phyloP scores from a whole-genome alignment of 2,113 vertebrate genomes.

The Protobothrops mucrosquamatus region DNA sequence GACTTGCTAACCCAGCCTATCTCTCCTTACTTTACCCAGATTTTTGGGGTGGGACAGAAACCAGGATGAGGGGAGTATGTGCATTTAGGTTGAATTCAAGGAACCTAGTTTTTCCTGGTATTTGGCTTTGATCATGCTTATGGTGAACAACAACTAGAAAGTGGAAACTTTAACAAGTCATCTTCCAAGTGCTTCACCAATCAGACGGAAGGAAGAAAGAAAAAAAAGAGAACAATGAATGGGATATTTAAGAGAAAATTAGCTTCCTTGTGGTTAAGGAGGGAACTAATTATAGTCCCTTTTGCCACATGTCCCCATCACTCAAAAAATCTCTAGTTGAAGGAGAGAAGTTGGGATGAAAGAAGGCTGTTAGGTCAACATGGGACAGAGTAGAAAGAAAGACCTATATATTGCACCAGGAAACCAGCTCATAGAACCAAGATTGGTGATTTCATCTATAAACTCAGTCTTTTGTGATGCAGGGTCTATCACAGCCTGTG shows the following conservation, averaged over 20 bases:
- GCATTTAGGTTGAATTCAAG: background rate
- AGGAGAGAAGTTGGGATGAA: background rate
- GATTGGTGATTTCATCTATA: background rate
- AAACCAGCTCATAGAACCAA: background rate
- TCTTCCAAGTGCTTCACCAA: background rate
- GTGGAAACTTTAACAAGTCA: background rate
- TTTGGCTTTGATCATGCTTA: background rate
- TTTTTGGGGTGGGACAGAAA: background rate
- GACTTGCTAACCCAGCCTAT: too few species aligned
- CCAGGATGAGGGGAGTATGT: background rate
- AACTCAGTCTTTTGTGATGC: background rate
- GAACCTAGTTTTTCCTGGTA: background rate
- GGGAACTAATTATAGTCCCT: background rate
- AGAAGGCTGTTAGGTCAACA: background rate
- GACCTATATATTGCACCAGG: background rate
- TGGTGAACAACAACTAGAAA: background rate
- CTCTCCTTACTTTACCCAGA: too few species aligned
- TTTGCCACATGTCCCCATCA: too few species aligned
- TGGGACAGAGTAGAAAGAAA: background rate
- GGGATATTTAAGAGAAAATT: background rate
- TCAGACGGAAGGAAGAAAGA: background rate
- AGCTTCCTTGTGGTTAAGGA: background rate
- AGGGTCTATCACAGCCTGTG: background rate
- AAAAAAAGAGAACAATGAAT: background rate
- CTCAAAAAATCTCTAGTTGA: background rate